These are phyloP conservation scores for Dioctria linearis DNA, from an alignment of 2,888 invertebrate genomes.

Conservation along the genomic window DNA sequence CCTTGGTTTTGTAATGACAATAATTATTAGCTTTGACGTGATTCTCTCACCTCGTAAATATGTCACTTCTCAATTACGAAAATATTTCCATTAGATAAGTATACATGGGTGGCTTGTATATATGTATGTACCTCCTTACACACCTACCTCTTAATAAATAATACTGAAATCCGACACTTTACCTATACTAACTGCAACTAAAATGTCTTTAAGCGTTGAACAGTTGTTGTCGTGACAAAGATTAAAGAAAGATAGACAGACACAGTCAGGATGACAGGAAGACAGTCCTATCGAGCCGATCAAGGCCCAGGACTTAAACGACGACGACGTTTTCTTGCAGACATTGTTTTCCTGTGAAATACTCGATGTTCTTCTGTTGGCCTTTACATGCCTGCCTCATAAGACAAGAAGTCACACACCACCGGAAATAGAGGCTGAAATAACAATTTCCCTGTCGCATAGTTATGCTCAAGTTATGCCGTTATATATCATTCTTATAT, in stretches of 20 bases:
- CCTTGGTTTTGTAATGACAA: too few species aligned
- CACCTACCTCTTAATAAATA: too few species aligned
- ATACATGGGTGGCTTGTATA: neutral
- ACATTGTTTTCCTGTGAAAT: too few species aligned
- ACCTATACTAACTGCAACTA: neutral
- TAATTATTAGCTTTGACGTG: neutral
- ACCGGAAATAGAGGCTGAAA: slow-evolving; percentile 41
- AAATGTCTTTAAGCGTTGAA: too few species aligned
- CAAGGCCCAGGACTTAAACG: neutral
- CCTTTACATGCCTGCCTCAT: neutral
- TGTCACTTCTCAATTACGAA: slow-evolving; percentile 37
- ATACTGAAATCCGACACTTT: neutral
- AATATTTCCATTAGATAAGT: slow-evolving; percentile 28
- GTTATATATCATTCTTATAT: neutral
- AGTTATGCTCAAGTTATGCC: neutral
- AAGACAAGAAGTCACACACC: slow-evolving; percentile 32
- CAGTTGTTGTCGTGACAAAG: too few species aligned
- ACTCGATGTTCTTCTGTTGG: too few species aligned
- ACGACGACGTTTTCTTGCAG: neutral
- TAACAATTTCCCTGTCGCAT: slow-evolving; percentile 44
- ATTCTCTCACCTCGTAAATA: slow-evolving; percentile 24
- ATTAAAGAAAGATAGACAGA: neutral
- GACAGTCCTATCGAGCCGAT: neutral
- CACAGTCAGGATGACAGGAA: neutral
- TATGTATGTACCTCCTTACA: too few species aligned